Base-by-base conservation (phyloP, 2,797 vertebrate genomes). In the Cryptoprocta ferox region DNA sequence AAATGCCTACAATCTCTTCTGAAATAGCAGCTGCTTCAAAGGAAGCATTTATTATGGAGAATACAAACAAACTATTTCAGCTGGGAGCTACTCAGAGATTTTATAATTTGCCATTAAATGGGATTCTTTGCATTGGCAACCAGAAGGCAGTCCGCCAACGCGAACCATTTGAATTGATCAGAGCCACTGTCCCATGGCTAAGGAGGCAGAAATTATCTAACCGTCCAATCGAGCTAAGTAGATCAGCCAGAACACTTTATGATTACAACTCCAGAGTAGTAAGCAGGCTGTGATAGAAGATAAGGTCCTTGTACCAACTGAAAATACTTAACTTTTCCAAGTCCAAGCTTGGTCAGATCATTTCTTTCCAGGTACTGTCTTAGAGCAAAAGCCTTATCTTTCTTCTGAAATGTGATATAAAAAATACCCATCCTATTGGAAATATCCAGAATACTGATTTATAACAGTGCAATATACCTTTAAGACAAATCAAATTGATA, bases 131-230 rank as follows among this genome's bases (percentile, higher is more conserved):
- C 87, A 84, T 76, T 63, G 63, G 66, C 70, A 96, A 56, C 73
- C 48, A 83, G 84, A 96, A 95, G 93, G 92, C 83, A 81, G 92
- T 91, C 89, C 89, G 85, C 90, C 76, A 93, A 76, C 48, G n/a
- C 0, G 61, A 96, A 94, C 59, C 83, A 65, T 91, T 97, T 90
- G 82, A 95, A 61, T 37, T 18, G 15, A 79, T 90, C 56, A 59
- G 56, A 95, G 97, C 66, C 4, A 30, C 35, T 19, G 63, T 59
- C 0, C 2, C 56, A 81, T 88, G 73, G 68, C 85, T 95, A 68
- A 93, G 76, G 97, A 98, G 3, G 88, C 88, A 97, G 93, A 97
- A 98, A 97, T 97, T 97, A 98, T 96, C 93, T 90, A 53, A 78
- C 21, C 6, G 8, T 73, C 91, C 91, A 10, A 91, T 82, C 97